Evolutionary conservation across 2,113 vertebrate genomes (phyloP), one percentile per base, ranked within the genome.

Genomic region (Saccopteryx bilineata): DNA sequence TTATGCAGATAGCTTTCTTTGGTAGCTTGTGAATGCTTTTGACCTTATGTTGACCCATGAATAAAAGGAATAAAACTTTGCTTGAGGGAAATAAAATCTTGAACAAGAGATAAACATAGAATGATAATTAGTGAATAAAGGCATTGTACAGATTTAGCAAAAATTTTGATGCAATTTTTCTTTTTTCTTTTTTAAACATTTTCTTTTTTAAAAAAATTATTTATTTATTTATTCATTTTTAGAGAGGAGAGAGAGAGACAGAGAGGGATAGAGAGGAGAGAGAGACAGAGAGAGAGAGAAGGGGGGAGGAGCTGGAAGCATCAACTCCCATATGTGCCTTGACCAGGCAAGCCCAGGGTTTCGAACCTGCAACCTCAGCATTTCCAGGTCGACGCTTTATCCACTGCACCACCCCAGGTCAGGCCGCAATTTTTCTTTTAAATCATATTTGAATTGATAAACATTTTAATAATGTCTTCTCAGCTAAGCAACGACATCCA

Each of bases 41-140:
- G 9, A 76, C 4, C 5, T 33, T 82, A 72, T 84, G 11, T 52
- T 81, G 71, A 68, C 54, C 39, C 69, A 87, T 69, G 48, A 90
- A 92, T 75, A 74, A 19, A 92, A 54, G 4, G 26, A 81, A 85
- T 85, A 87, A 82, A 94, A 87, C 65, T 6, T 93, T 95, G 19
- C n/a, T 93, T 66, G 19, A 81, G 82, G 58, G 21, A 83, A 97
- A 68, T 75, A 82, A 76, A 18, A 93, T 72, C 28, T 85, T 19
- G 86, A 86, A 78, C 23, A 17, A 79, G 84, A 90, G 61, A 58
- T 95, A 33, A 81, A 1, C 3, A 21, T 69, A 96, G 24, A 89
- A 83, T 31, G 21, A 60, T 5, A 91, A 52, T 75, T 65, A 83
- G 50, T 94, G 12, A 72, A 84, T 80, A 66, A 82, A 15, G 75